Evolutionary conservation across 2,113 vertebrate genomes (phyloP), one percentile per base, ranked within the genome.

Genomic region (Calidris pygmaea): DNA sequence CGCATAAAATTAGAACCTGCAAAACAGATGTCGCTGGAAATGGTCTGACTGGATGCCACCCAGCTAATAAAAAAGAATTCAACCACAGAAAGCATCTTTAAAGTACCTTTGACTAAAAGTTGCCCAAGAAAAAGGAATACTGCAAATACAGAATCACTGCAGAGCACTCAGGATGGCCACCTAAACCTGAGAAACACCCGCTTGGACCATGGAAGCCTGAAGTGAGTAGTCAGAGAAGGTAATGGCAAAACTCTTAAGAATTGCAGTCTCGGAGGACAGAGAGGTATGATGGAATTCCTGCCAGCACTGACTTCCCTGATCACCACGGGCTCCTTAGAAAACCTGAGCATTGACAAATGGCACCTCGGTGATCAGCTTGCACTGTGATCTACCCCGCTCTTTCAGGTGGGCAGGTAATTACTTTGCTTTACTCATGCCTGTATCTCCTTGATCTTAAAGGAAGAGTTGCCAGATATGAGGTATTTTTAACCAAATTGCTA

Each of bases 1-100:
- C 76, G 47, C 80, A 75, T 95, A 89, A 96, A 96, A 95, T 92
- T 81, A 92, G 86, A 89, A 95, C 62, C 72, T 58, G 86, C 73
- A 78, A 93, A 94, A 37, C 65, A 89, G 90, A 86, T 76, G 65
- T 87, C 52, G 14, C 73, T 96, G 90, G 85, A 88, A 92, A 81
- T 63, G 45, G 65, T 52, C 85, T 97, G 88, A 74, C 72, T 86
- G 68, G 90, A 84, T 92, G 53, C 79, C 70, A 85, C 80, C 60
- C 84, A 76, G 91, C 43, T 85, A 27, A 68, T 91, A 72, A 90
- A 96, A 93, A 65, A 17, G 24, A 85, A 37, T 72, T 72, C 60
- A 60, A 24, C 35, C 29, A 7, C 70, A 60, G 55, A 79, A 81
- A 73, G 76, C 34, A 18, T 80, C 30, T 14, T 32, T 71, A 16